Evolutionary conservation across 2,113 vertebrate genomes (phyloP).

Genomic region (Pavo muticus): DNA sequence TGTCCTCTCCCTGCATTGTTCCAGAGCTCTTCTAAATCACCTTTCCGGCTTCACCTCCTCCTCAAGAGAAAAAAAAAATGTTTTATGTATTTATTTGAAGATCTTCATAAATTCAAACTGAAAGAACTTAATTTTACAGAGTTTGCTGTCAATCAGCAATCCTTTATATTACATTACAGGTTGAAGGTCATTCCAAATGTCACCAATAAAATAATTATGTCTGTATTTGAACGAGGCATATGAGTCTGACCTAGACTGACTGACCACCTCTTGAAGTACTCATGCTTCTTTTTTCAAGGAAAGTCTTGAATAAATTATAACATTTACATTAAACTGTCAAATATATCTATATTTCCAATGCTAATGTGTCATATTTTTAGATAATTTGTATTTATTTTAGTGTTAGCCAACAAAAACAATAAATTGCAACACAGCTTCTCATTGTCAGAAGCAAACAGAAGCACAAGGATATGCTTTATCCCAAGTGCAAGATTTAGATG

Average conservation of each 20-base stretch:
- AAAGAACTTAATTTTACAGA: background rate
- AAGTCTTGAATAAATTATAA: background rate
- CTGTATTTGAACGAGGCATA: background rate
- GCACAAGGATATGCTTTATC: background rate
- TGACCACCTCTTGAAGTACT: background rate
- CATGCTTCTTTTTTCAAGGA: background rate
- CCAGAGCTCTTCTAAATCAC: background rate
- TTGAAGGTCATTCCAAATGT: background rate
- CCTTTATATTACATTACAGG: background rate
- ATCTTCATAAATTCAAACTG: background rate
- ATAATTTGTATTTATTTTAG: background rate
- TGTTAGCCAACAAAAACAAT: background rate
- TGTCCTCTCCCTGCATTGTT: background rate
- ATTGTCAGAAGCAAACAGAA: background rate
- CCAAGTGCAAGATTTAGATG: background rate
- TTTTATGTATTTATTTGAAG: background rate
- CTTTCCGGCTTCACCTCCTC: background rate
- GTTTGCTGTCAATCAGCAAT: background rate
- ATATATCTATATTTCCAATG: background rate
- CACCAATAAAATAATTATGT: background rate
- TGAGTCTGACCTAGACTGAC: background rate
- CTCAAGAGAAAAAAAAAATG: background rate
- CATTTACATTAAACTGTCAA: background rate
- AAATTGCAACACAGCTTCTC: background rate
- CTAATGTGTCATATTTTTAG: background rate